Base-by-base conservation (phyloP, 2,888 invertebrate species). In the Drosophila testacea region DNA sequence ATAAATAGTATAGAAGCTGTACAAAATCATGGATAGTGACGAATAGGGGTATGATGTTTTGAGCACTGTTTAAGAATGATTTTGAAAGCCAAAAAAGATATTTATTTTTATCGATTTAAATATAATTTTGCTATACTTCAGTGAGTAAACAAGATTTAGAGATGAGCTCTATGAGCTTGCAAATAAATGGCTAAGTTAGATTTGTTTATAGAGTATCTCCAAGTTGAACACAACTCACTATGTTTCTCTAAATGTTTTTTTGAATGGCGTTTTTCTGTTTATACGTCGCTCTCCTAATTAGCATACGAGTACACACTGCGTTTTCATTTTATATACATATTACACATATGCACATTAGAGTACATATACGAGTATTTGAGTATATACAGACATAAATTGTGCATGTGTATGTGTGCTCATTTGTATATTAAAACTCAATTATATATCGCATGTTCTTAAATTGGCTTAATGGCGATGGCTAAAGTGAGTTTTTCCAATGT, bases 381-480 rank as follows among this genome's bases (percentile, higher is more conserved):
- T 6, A n/a, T 6, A 22, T 36, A 39, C 11, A 41, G 10, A 27
- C 9, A 13, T 50, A 62, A 54, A 22, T 22, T 22, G 22, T 22
- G 22, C 22, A 22, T 22, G 69, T 73, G 62, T 57, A 54, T 62
- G 48, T 16, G 50, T 65, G 11, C 48, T 34, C 32, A 22, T 48
- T 34, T 56, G 55, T 71, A 69, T 66, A 83, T 81, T 81, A 79
- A 88, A 86, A 77, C 67, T 67, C 79, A 83, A 88, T 88, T 88
- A 88, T 70, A 81, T 75, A 81, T 88, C 73, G 87, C 87, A 88
- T 84, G 88, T 79, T 71, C 48, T 73, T 67, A 79, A 83, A 79
- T 77, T 46, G 60, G 57, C 73, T 54, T 68, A 64, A 67, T 59
- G 73, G 51, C 64, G 41, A 50, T 50, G 59, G 13, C 59, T 2